A percentile compares a stretch with the other conserved stretches of the same genome.
Evolutionary conservation across 1,140 invertebrate species (phyloP).

Genomic region (Hypsibius dujardini): DNA sequence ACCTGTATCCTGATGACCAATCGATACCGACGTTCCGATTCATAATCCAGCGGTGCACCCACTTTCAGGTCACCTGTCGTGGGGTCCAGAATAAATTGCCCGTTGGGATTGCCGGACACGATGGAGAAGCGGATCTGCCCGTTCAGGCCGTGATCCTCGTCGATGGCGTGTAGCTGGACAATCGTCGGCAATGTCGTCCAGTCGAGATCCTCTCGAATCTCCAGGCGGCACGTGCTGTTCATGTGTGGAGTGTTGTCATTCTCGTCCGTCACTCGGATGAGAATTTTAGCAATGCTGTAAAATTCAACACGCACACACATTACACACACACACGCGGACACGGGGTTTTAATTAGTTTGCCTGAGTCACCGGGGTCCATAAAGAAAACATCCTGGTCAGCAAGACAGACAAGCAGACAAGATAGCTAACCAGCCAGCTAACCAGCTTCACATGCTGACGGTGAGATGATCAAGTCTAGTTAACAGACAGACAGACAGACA

Average conservation of each 20-base stretch:
- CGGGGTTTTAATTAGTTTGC: too few relatives aligned
- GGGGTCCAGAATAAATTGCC: conserved; percentile 81
- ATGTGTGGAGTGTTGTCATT: conserved; percentile 78
- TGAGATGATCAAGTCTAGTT: too few relatives aligned
- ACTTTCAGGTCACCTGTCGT: conserved; percentile 70
- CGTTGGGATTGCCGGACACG: conserved; percentile 75
- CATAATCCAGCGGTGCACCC: conserved; percentile 74
- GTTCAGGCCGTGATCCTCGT: conserved; percentile 75
- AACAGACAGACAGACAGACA: too few relatives aligned
- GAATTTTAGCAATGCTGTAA: conserved; percentile 44
- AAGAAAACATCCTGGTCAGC: too few relatives aligned
- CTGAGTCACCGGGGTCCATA: too few relatives aligned
- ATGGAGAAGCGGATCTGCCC: conserved; percentile 76
- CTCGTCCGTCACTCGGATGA: conserved; percentile 68
- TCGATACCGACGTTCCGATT: conserved; percentile 59
- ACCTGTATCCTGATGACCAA: conserved; percentile 69
- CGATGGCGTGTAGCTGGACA: conserved; percentile 60
- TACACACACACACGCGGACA: too few relatives aligned
- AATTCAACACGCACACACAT: conserved; percentile 11
- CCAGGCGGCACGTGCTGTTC: conserved; percentile 33
- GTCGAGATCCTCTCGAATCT: conserved; percentile 58
- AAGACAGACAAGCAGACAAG: too few relatives aligned
- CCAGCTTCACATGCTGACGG: too few relatives aligned
- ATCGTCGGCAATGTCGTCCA: conserved; percentile 63
- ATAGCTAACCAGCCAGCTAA: too few relatives aligned